Percentiles rank a stretch among this genome's conserved stretches.
Evolutionary conservation across 2,888 invertebrate genomes (phyloP).

Genomic region (Chrysotoxum bicinctum): DNA sequence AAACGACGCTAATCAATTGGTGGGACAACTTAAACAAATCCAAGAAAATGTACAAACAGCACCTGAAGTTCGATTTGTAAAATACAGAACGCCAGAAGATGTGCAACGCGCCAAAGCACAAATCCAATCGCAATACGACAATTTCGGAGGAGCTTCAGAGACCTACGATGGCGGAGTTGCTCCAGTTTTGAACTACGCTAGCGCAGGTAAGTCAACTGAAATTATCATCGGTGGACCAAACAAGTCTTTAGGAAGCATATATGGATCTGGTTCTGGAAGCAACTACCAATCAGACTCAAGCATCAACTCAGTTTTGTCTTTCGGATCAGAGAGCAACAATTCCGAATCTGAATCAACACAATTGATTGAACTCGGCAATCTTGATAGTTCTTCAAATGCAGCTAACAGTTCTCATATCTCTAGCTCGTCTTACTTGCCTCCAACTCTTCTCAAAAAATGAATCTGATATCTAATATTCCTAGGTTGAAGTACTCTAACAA

Average conservation of each 20-base stretch:
- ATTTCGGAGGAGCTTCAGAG: slow-evolving; percentile 66
- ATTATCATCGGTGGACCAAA: background rate
- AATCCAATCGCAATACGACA: slow-evolving; percentile 74
- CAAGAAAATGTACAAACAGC: slow-evolving; percentile 67
- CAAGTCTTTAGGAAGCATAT: background rate
- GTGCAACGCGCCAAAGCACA: slow-evolving; percentile 65
- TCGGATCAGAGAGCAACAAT: background rate
- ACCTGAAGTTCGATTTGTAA: slow-evolving; percentile 74
- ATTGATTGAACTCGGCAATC: background rate
- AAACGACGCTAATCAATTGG: slow-evolving; percentile 76
- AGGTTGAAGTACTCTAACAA: too few species aligned
- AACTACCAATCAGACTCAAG: background rate
- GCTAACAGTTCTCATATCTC: background rate
- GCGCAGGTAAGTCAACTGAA: background rate
- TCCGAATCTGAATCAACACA: background rate
- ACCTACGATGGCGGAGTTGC: slow-evolving; percentile 73
- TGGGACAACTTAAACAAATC: slow-evolving; percentile 74
- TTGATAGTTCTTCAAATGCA: background rate
- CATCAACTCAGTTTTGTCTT: background rate
- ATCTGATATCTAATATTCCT: too few species aligned
- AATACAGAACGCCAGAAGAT: slow-evolving; percentile 74
- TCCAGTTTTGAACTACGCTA: slow-evolving; percentile 77
- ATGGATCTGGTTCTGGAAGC: background rate
- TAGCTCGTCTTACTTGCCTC: background rate
- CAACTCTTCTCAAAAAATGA: background rate